A percentile compares a stretch with the other conserved stretches of the same genome.
phyloP scores from a whole-genome alignment of 2,888 invertebrate genomes.

The Pocota personata region DNA sequence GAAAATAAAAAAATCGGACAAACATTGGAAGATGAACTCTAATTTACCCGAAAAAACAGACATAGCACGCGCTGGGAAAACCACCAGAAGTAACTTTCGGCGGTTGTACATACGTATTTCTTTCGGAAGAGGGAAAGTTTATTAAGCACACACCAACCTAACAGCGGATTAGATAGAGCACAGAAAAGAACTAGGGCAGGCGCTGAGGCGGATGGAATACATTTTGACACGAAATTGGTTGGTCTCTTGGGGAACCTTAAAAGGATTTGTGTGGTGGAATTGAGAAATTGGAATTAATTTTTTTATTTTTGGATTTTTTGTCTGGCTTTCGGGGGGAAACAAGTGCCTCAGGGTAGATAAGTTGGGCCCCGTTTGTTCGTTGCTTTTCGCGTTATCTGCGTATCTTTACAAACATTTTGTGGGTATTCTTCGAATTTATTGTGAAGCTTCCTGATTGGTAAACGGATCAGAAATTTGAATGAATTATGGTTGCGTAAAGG shows the following conservation, averaged over 20 bases:
- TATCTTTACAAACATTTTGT: not conserved
- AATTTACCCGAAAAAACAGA: constrained; percentile 37
- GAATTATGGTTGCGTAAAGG: too few relatives aligned
- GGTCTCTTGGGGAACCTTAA: constrained; percentile 5
- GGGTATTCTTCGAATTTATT: not conserved
- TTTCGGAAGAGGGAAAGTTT: not conserved
- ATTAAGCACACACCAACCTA: not conserved
- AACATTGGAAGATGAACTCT: constrained; percentile 11
- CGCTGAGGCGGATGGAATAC: not conserved
- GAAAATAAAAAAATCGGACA: not conserved
- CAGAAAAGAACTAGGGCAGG: too few relatives aligned
- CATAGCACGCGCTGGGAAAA: not conserved
- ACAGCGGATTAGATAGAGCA: not conserved
- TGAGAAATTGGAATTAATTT: constrained; percentile 38
- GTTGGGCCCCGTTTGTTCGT: not conserved
- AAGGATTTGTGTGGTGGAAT: constrained; percentile 31
- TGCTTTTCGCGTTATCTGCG: not conserved
- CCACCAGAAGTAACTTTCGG: not conserved
- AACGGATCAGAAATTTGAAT: not conserved
- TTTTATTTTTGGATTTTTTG: not conserved
- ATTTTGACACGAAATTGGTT: constrained; percentile 36
- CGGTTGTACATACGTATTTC: not conserved
- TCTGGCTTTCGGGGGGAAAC: not conserved
- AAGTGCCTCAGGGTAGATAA: not conserved
- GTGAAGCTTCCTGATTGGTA: not conserved